Conservation (phyloP, 2,113 vertebrate species). For the Macaca nemestrina region DNA sequence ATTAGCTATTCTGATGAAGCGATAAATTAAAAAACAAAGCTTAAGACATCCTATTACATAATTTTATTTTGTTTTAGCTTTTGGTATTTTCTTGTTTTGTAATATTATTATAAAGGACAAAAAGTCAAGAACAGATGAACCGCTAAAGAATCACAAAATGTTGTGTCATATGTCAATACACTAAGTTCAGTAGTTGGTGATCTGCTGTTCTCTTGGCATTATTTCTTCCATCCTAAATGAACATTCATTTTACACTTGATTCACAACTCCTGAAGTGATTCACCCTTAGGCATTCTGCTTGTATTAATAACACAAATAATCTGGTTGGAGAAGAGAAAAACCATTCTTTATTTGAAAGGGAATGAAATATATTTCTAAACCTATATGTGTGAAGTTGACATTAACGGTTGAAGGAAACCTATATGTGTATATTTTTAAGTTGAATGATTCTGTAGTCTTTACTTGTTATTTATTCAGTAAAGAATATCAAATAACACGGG, state of each 20-base stretch:
- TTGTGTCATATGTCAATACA: not conserved
- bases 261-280: not conserved
- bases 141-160: not conserved
- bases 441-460: not conserved
- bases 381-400: not conserved
- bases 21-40: not conserved
- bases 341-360: not conserved
- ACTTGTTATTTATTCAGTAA: not conserved
- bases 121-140: not conserved
- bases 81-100: not conserved
- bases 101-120: not conserved
- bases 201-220: not conserved
- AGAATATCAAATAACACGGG: not conserved
- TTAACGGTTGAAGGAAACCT: not conserved
- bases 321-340: not conserved
- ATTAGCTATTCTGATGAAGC: not conserved
- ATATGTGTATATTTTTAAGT: not conserved
- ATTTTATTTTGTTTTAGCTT: not conserved
- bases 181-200: not conserved
- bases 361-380: constrained; percentile 34
- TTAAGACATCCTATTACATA: not conserved
- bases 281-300: not conserved
- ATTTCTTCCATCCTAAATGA: not conserved
- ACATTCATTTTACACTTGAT: constrained; percentile 24
- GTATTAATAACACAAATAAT: not conserved